Evolutionary conservation across 2,797 vertebrate genomes (phyloP).

Genomic region (Pantherophis alleghaniensis): DNA sequence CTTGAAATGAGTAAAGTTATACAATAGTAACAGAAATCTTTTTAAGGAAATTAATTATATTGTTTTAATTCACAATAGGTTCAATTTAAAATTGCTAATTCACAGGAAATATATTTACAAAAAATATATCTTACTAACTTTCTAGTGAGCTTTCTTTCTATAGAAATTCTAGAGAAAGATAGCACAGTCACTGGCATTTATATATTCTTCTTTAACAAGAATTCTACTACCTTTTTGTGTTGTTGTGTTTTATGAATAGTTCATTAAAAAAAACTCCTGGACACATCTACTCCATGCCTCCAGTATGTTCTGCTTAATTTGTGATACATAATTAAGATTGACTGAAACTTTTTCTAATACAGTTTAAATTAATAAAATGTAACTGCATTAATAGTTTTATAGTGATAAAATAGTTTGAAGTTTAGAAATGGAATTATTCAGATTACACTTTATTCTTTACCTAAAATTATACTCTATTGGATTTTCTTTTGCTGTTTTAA

Average conservation of each 20-base stretch:
- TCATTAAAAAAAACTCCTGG: not conserved
- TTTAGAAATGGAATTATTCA: not conserved
- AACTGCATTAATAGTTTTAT: not conserved
- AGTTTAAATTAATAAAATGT: not conserved
- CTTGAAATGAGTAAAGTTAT: slow-evolving; percentile 42
- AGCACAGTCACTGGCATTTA: not conserved
- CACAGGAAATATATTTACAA: not conserved
- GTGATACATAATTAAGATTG: not conserved
- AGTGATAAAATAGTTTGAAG: not conserved
- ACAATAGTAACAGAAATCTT: not conserved
- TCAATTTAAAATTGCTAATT: slow-evolving; percentile 6
- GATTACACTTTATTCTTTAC: not conserved
- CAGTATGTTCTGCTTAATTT: not conserved
- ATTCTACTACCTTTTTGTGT: not conserved
- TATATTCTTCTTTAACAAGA: not conserved
- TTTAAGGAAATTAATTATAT: slow-evolving; percentile 49
- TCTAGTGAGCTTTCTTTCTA: not conserved
- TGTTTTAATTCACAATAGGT: slow-evolving; percentile 22
- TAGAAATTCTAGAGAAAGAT: not conserved
- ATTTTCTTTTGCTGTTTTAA: accelerated
- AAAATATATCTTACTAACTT: not conserved
- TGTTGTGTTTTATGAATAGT: not conserved
- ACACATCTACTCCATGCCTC: not conserved
- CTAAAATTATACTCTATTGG: not conserved
- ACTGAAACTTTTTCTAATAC: not conserved